phyloP scores from a whole-genome alignment of 2,797 vertebrate genomes.

The Miichthys miiuy region DNA sequence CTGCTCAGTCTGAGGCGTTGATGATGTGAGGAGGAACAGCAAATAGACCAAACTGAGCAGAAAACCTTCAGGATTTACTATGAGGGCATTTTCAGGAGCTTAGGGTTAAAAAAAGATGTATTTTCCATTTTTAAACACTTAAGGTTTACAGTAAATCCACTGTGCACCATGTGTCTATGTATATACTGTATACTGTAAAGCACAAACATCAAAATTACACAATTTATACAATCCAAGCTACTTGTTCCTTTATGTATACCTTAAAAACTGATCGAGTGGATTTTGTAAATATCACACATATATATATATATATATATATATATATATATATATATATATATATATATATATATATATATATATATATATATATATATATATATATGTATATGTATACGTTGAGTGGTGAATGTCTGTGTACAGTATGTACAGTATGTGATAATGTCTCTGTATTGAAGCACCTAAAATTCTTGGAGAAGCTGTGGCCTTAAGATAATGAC shows the following conservation, averaged over 20 bases:
- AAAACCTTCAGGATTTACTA: constrained; percentile 7
- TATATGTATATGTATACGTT: constrained; percentile 31
- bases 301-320: constrained; percentile 17
- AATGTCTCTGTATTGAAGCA: constrained; percentile 20
- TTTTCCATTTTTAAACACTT: constrained; percentile 38
- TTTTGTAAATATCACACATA: constrained; percentile 34
- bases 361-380: constrained; percentile 31
- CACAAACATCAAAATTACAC: constrained; percentile 40
- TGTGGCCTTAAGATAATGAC: constrained; percentile 49
- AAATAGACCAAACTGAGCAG: constrained; percentile 13
- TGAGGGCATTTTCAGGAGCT: background rate
- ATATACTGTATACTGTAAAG: constrained; percentile 42
- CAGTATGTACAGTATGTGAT: constrained; percentile 27
- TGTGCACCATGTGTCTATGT: constrained; percentile 10
- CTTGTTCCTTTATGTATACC: constrained; percentile 36
- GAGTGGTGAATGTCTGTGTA: constrained; percentile 53
- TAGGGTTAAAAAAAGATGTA: background rate
- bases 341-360: constrained; percentile 31
- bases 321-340: constrained; percentile 31
- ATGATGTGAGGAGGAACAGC: constrained; percentile 37
- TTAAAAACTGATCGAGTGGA: constrained; percentile 2
- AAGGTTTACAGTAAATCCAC: constrained; percentile 16
- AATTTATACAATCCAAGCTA: constrained; percentile 37
- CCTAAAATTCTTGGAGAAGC: constrained; percentile 10
- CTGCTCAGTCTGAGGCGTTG: background rate